A percentile compares a stretch with the other conserved stretches of the same genome.
These are phyloP conservation scores for Martes martes DNA, from an alignment of 2,113 vertebrate species.

Conservation along the genomic window DNA sequence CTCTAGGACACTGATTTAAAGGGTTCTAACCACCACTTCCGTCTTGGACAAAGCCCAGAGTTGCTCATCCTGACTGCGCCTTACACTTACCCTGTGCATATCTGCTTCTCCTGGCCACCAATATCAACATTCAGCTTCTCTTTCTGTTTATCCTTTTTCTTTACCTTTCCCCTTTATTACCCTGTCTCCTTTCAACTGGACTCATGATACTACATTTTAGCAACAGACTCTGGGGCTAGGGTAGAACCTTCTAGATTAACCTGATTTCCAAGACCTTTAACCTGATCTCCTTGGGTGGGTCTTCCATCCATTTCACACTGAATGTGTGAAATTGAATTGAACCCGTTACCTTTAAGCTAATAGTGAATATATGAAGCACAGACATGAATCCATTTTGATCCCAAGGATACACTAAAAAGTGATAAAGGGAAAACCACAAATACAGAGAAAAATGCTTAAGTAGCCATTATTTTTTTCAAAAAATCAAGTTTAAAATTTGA, in stretches of 20 bases:
- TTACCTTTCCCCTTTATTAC: neutral
- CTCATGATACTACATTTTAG: neutral
- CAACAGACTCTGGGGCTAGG: neutral
- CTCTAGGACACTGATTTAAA: neutral
- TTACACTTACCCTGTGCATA: neutral
- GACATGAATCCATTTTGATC: neutral
- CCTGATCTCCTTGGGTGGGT: too few species aligned
- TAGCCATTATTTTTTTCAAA: neutral
- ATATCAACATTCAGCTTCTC: neutral
- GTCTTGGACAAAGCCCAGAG: neutral
- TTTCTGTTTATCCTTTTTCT: neutral
- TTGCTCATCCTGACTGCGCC: neutral
- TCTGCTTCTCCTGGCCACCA: neutral
- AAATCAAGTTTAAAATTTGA: neutral
- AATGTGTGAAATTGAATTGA: too few species aligned
- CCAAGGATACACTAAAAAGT: neutral
- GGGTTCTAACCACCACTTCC: neutral
- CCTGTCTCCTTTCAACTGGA: neutral
- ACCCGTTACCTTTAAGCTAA: neutral
- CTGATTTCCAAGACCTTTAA: neutral
- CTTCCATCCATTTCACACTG: neutral
- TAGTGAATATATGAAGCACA: neutral
- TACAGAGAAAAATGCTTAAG: neutral
- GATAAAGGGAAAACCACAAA: neutral
- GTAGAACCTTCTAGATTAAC: neutral